Percentiles rank a stretch among this genome's conserved stretches.
Conservation (phyloP, 2,797 vertebrate species). For the Leptodactylus fallax region DNA sequence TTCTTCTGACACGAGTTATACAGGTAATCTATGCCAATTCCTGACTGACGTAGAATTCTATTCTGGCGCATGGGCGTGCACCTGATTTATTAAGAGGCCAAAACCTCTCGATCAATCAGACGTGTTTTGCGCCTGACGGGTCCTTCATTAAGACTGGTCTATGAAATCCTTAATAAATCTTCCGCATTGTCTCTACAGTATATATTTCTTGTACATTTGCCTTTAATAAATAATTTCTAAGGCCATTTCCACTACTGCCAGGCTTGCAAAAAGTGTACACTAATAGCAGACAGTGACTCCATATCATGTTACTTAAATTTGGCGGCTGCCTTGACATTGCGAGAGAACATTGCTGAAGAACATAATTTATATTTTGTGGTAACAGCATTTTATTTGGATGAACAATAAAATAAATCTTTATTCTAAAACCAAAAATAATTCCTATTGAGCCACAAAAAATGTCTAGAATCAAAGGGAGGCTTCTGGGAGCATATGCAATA, state of each 20-base stretch:
- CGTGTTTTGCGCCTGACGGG: too few relatives aligned
- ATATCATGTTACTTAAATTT: constrained; percentile 22
- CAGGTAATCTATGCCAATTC: too few relatives aligned
- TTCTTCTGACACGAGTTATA: too few relatives aligned
- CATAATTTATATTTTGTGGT: constrained; percentile 36
- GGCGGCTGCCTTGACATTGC: neutral
- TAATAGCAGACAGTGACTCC: neutral
- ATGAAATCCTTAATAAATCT: too few relatives aligned
- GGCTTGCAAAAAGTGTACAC: neutral
- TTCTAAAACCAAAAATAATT: constrained; percentile 14
- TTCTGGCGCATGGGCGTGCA: too few relatives aligned
- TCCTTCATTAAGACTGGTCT: too few relatives aligned
- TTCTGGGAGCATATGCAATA: constrained; percentile 59
- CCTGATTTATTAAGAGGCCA: too few relatives aligned
- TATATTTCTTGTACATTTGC: neutral
- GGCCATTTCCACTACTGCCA: neutral
- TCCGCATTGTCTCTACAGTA: too few relatives aligned
- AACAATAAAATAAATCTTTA: constrained; percentile 15
- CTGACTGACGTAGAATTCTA: too few relatives aligned
- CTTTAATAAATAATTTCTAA: neutral
- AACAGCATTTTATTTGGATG: constrained; percentile 29
- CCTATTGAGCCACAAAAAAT: constrained; percentile 17
- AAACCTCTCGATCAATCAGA: too few relatives aligned
- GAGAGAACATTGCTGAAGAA: constrained; percentile 41
- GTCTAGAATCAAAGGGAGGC: constrained; percentile 39